phyloP scores from a whole-genome alignment of 2,888 invertebrate genomes.

The Drosophila barbarae region DNA sequence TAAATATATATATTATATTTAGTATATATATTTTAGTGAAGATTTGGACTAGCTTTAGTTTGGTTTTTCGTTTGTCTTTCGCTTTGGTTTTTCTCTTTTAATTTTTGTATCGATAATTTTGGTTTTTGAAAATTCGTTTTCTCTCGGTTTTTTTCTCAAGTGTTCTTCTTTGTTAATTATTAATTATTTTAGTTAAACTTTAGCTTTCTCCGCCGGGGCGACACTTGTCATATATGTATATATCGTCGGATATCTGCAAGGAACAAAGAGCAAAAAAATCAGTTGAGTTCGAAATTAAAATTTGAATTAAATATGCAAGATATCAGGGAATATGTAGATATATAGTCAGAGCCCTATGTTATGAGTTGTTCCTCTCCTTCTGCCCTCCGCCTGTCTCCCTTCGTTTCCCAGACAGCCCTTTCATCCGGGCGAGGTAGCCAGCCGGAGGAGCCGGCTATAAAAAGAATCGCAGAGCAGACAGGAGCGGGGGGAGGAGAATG shows the following conservation, averaged over 20 bases:
- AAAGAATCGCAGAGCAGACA: conserved; percentile 56
- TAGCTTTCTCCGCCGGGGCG: conserved; percentile 44
- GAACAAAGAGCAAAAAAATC: conserved; percentile 16
- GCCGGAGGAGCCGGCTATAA: conserved; percentile 57
- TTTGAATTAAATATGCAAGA: neutral
- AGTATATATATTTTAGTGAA: conserved; percentile 48
- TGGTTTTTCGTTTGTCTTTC: conserved; percentile 55
- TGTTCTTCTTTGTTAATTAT: conserved; percentile 27
- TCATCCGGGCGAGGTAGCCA: conserved; percentile 35
- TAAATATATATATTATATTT: conserved; percentile 43
- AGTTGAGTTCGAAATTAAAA: neutral
- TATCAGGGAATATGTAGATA: neutral
- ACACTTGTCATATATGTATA: conserved; percentile 28
- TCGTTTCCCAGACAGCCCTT: conserved; percentile 22
- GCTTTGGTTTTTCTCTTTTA: conserved; percentile 36
- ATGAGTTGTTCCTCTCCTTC: neutral
- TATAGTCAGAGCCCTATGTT: neutral
- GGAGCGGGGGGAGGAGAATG: conserved; percentile 17
- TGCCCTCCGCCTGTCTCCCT: neutral
- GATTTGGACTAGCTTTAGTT: conserved; percentile 68
- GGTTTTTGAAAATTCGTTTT: conserved; percentile 47
- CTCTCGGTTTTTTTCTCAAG: conserved; percentile 32
- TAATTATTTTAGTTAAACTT: conserved; percentile 21
- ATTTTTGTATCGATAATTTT: conserved; percentile 56
- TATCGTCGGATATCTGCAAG: conserved; percentile 69